phyloP scores from a whole-genome alignment of 1,140 invertebrate genomes.

The Drosophila lacertosa region DNA sequence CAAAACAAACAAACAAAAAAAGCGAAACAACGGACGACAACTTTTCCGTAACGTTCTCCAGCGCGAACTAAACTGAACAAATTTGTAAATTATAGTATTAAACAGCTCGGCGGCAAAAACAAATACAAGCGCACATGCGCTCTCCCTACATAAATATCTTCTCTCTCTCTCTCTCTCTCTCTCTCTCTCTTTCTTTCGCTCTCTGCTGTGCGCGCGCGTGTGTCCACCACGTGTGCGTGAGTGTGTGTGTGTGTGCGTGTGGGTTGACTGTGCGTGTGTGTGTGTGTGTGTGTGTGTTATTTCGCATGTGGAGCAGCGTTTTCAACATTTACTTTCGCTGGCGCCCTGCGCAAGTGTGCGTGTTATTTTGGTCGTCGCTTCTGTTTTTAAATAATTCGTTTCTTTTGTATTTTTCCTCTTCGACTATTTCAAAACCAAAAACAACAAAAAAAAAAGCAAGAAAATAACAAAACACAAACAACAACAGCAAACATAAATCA shows the following conservation, averaged over 20 bases:
- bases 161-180: not conserved
- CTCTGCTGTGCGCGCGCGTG: constrained; percentile 2
- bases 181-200: not conserved
- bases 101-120: constrained; percentile 47
- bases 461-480: too few species aligned
- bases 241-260: constrained; percentile 2
- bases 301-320: constrained; percentile 24
- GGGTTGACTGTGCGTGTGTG: not conserved
- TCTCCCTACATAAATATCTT: constrained; percentile 5
- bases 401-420: constrained; percentile 12
- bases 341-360: constrained; percentile 14
- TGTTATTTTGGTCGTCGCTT: constrained; percentile 58
- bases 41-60: constrained; percentile 80
- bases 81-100: constrained; percentile 79
- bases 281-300: constrained; percentile 25
- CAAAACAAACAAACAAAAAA: constrained; percentile 37
- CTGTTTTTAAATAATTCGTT: constrained; percentile 12
- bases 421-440: constrained; percentile 17
- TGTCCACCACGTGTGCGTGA: not conserved
- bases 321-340: constrained; percentile 19
- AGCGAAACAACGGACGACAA: constrained; percentile 45
- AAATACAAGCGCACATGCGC: constrained; percentile 29
- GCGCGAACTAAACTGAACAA: constrained; percentile 75
- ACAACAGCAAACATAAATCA: too few species aligned
- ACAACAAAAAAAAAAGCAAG: constrained; percentile 5